Conservation (phyloP, 2,888 invertebrate genomes). For the Diarsia rubi region DNA sequence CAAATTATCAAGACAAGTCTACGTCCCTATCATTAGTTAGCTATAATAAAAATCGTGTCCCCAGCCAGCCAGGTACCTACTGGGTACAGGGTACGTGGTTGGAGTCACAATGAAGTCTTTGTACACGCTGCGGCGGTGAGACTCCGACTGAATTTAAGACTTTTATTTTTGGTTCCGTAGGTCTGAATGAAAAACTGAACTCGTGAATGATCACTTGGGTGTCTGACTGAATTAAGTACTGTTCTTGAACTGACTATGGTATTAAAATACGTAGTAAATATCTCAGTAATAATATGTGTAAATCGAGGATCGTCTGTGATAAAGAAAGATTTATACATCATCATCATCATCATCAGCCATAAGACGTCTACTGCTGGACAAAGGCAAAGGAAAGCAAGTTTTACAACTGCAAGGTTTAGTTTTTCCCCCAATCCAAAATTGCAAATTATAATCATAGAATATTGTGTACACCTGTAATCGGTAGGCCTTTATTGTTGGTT, state of each 20-base stretch:
- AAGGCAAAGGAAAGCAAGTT: too few relatives aligned
- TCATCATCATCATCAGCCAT: too few relatives aligned
- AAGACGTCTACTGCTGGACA: too few relatives aligned
- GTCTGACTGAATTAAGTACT: too few relatives aligned
- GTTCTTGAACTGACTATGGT: too few relatives aligned
- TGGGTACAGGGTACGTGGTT: slow-evolving; percentile 48
- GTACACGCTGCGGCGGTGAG: background rate
- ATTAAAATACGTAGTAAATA: background rate
- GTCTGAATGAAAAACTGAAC: background rate
- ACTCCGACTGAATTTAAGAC: slow-evolving; percentile 22
- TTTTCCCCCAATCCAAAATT: background rate
- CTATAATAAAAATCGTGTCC: slow-evolving; percentile 49
- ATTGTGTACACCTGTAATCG: too few relatives aligned
- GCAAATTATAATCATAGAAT: background rate
- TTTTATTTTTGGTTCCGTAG: background rate
- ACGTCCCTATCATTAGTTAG: slow-evolving; percentile 50
- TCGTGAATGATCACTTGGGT: background rate
- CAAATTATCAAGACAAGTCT: slow-evolving; percentile 38
- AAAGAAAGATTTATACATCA: too few relatives aligned
- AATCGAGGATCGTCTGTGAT: too few relatives aligned
- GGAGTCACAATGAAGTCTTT: slow-evolving; percentile 33
- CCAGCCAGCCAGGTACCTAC: background rate
- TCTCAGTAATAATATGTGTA: too few relatives aligned
- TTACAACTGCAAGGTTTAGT: background rate
- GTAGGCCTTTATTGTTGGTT: too few relatives aligned